Evolutionary conservation across 2,888 invertebrate species (phyloP).

Genomic region (Leptinotarsa haldemani): DNA sequence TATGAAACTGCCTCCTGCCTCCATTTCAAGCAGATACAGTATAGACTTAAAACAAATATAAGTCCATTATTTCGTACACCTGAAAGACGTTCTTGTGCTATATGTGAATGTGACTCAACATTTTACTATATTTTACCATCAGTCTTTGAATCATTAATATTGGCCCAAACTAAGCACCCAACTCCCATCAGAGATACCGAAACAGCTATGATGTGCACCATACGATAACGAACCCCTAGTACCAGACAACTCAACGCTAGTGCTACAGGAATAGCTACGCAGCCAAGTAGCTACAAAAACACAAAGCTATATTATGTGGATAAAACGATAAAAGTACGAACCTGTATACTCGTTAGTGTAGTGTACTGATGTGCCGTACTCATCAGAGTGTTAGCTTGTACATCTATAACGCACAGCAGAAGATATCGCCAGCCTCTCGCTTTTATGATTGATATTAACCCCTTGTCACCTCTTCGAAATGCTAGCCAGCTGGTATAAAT

Average conservation of each 20-base stretch:
- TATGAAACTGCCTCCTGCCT: no score
- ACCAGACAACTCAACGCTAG: conserved; percentile 81
- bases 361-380: conserved; percentile 84
- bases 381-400: conserved; percentile 87
- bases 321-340: conserved; percentile 54
- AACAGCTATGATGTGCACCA: conserved; percentile 83
- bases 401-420: conserved; percentile 82
- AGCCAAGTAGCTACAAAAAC: conserved; percentile 81
- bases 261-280: conserved; percentile 87
- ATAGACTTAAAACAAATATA: no score
- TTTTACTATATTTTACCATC: conserved; percentile 65
- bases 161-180: conserved; percentile 85
- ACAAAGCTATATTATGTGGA: conserved; percentile 6
- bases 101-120: neutral
- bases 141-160: conserved; percentile 72
- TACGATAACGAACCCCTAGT: conserved; percentile 79
- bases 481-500: conserved; percentile 82
- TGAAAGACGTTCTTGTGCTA: no score
- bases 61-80: no score
- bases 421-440: conserved; percentile 83
- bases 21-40: no score
- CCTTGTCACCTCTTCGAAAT: conserved; percentile 74
- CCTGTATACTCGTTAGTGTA: conserved; percentile 79
- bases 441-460: conserved; percentile 73
- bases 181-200: conserved; percentile 84